Percentiles rank a stretch among this genome's conserved stretches.
Conservation (phyloP, 2,888 invertebrate genomes). For the Hypena proboscidalis region DNA sequence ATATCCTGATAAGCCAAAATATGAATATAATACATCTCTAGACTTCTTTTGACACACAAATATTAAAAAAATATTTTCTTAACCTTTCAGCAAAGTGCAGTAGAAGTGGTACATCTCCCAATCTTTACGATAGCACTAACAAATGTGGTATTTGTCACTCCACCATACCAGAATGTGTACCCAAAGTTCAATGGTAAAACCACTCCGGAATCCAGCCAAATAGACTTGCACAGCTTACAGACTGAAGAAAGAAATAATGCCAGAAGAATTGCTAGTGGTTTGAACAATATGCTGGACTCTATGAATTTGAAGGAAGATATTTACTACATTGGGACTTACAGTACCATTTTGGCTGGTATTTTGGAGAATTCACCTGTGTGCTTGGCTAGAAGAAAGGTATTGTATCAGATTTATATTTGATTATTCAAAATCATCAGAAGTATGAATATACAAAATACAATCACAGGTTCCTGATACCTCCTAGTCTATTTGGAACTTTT, state of each 20-base stretch:
- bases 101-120: conserved; percentile 86
- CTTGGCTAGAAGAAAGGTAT: conserved; percentile 83
- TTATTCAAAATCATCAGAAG: neutral
- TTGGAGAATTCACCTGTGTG: conserved; percentile 85
- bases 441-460: no score
- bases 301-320: conserved; percentile 88
- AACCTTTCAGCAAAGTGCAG: conserved; percentile 84
- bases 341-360: conserved; percentile 86
- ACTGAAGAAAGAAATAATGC: conserved; percentile 70
- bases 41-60: no score
- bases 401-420: conserved; percentile 1
- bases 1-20: no score
- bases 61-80: conserved; percentile 10
- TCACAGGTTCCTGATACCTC: no score
- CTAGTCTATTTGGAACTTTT: no score
- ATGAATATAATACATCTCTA: no score
- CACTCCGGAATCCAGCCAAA: conserved; percentile 56
- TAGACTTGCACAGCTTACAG: conserved; percentile 70
- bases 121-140: conserved; percentile 85
- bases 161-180: conserved; percentile 84
- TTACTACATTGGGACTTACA: conserved; percentile 87
- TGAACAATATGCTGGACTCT: conserved; percentile 83
- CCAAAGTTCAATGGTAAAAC: conserved; percentile 78
- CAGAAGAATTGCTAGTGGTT: conserved; percentile 75
- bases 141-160: conserved; percentile 86